Evolutionary conservation across 2,113 vertebrate genomes (phyloP), one percentile per base, ranked within the genome.

Genomic region (Cavia porcellus): DNA sequence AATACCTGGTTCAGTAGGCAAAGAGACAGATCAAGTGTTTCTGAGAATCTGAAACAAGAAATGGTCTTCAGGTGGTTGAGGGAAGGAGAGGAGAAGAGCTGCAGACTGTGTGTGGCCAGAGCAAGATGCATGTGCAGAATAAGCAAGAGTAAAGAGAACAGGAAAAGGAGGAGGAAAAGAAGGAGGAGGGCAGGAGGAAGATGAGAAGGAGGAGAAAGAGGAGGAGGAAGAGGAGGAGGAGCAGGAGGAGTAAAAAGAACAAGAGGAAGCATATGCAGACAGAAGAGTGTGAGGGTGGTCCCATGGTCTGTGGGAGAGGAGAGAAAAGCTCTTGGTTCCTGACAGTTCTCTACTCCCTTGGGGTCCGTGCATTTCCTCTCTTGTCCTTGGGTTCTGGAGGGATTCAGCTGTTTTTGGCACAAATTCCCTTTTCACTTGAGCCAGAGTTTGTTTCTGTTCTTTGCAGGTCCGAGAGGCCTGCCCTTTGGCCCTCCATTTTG

Each of bases 41-140:
- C 52, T 85, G 55, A 89, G n/a, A 87, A 57, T 80, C 82, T 92
- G 86, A 85, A 93, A 91, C 64, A 75, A 89, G 52, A 77, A 35
- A n/a, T 47, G 95, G 62, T 55, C 86, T 52, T 86, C 50, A 77
- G 35, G 8, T 61, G 59, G 24, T 32, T 38, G 42, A 12, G 13
- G 79, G 42, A 11, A 64, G 42, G 55, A 86, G 17, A 32, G 30
- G 55, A 61, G 19, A 86, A 17, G 52, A 86, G 47, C 1, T 5
- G 24, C 59, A 89, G 35, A 52, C 66, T 47, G 19, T 11, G 3
- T 45, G 77, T 64, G 85, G 22, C 19, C 14, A 30, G 6, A 86
- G 80, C 52, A 66, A 86, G n/a, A 4, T 68, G 42, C 61, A 42
- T n/a, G 6, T 61, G 28, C 7, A 70, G 79, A 66, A 88, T 30